A percentile compares a stretch with the other conserved stretches of the same genome.
These are phyloP conservation scores for Parotocinclus haroldoi DNA, from an alignment of 2,797 vertebrate genomes.

Conservation along the genomic window DNA sequence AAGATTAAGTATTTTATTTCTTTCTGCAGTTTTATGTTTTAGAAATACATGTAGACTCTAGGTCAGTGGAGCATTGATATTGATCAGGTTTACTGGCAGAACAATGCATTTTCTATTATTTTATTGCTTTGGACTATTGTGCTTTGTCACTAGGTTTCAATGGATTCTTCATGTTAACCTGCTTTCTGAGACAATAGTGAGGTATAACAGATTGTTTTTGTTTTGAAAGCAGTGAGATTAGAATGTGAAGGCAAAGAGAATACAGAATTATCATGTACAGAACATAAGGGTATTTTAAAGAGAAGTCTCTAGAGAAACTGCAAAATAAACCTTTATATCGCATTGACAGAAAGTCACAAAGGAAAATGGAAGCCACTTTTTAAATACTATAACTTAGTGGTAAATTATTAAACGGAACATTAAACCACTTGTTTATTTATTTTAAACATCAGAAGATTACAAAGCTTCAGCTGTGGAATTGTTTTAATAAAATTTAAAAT, in stretches of 20 bases:
- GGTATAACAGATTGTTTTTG: slow-evolving; percentile 12
- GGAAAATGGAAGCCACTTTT: slow-evolving; percentile 3
- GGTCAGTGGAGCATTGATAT: too few relatives aligned
- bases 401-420: slow-evolving; percentile 21
- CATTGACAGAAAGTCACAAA: not conserved
- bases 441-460: slow-evolving; percentile 11
- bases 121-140: too few relatives aligned
- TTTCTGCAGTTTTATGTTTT: too few relatives aligned
- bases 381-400: slow-evolving; percentile 3
- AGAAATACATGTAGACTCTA: too few relatives aligned
- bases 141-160: too few relatives aligned
- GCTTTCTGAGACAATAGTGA: not conserved
- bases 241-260: slow-evolving; percentile 19
- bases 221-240: slow-evolving; percentile 8
- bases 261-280: slow-evolving; percentile 14
- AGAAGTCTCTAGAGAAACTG: not conserved
- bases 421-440: slow-evolving; percentile 11
- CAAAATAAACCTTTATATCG: slow-evolving; percentile 25
- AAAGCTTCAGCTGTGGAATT: not conserved
- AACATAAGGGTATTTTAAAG: slow-evolving; percentile 16
- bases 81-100: too few relatives aligned
- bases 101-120: too few relatives aligned
- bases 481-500: not conserved
- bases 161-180: not conserved
- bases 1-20: too few relatives aligned